A percentile compares a stretch with the other conserved stretches of the same genome.
These are phyloP conservation scores for Eretmochelys imbricata DNA, from an alignment of 2,113 vertebrate genomes.

Conservation along the genomic window DNA sequence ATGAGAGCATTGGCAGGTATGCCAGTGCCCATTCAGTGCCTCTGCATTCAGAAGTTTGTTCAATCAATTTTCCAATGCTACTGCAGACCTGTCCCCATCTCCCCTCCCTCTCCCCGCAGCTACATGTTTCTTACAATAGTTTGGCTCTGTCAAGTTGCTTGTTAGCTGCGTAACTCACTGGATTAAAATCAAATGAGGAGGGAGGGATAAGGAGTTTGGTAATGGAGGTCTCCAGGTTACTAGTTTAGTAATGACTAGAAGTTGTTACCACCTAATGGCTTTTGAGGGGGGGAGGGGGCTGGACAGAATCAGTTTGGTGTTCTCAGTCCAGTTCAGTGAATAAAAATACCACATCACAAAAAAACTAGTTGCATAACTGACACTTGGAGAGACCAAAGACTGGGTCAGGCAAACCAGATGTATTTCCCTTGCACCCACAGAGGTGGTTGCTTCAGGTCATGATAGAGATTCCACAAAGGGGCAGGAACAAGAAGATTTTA, in stretches of 20 bases:
- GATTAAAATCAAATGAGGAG: not conserved
- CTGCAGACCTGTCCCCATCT: rapidly evolving
- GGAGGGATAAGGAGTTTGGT: not conserved
- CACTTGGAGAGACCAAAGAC: not conserved
- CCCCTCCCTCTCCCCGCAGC: not conserved
- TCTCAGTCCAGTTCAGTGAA: not conserved
- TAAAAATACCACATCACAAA: rapidly evolving
- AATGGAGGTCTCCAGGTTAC: not conserved
- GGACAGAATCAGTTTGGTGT: not conserved
- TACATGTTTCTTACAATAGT: not conserved
- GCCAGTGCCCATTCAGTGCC: rapidly evolving
- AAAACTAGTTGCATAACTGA: rapidly evolving
- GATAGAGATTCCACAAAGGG: rapidly evolving
- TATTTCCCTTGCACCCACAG: rapidly evolving
- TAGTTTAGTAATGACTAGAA: not conserved
- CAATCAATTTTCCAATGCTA: not conserved
- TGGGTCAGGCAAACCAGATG: not conserved
- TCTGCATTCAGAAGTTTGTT: not conserved
- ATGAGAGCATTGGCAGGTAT: rapidly evolving
- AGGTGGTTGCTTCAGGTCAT: rapidly evolving
- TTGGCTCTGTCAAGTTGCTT: not conserved
- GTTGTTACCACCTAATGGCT: rapidly evolving
- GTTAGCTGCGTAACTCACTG: not conserved
- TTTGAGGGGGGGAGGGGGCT: rapidly evolving
- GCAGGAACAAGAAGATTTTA: not conserved